Evolutionary conservation across 2,888 invertebrate species (phyloP).

Genomic region (Agriopis aurantiaria): DNA sequence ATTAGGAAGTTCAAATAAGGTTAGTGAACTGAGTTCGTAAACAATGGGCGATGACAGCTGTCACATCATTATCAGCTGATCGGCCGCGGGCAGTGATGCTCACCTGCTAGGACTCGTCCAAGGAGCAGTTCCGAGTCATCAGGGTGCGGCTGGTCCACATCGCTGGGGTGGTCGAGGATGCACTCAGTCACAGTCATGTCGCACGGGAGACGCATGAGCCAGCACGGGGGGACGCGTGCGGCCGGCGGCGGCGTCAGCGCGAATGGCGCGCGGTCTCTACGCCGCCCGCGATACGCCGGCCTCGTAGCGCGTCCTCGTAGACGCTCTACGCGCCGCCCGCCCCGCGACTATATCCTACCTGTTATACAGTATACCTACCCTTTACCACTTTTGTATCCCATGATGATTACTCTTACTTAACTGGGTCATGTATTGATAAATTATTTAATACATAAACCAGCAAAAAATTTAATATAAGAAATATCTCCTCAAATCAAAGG

Average conservation of each 20-base stretch:
- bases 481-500: neutral
- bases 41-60: slow-evolving; percentile 54
- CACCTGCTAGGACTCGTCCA: slow-evolving; percentile 82
- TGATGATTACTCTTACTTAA: neutral
- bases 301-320: slow-evolving; percentile 65
- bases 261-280: slow-evolving; percentile 81
- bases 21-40: slow-evolving; percentile 52
- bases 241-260: slow-evolving; percentile 82
- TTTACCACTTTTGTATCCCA: neutral
- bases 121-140: slow-evolving; percentile 78
- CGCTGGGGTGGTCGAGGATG: slow-evolving; percentile 62
- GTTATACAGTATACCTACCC: neutral
- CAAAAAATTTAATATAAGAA: neutral
- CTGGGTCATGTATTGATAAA: neutral
- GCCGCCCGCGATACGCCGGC: slow-evolving; percentile 68
- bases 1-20: slow-evolving; percentile 45
- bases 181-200: slow-evolving; percentile 83
- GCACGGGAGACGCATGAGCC: slow-evolving; percentile 78
- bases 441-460: neutral
- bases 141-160: slow-evolving; percentile 57
- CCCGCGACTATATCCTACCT: slow-evolving; percentile 56
- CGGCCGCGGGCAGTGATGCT: slow-evolving; percentile 48
- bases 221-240: slow-evolving; percentile 78
- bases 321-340: slow-evolving; percentile 65
- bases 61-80: slow-evolving; percentile 63